Evolutionary conservation across 2,113 vertebrate species (phyloP).

Genomic region (Uropsilus gracilis): DNA sequence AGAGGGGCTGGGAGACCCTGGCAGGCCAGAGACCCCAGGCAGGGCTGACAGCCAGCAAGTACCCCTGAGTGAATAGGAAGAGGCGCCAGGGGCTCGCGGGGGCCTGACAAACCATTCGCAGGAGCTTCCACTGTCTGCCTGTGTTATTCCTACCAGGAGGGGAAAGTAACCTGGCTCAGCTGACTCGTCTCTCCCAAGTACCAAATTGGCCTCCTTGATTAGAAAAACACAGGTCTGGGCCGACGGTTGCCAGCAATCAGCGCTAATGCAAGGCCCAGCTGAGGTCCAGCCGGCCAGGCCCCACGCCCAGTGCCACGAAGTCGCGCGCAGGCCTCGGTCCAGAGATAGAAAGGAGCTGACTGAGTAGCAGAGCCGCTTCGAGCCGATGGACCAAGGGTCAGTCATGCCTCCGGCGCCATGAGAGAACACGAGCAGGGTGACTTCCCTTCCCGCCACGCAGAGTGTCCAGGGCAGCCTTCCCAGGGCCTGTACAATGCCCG

Average conservation of each 20-base stretch:
- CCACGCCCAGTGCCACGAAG: constrained; percentile 61
- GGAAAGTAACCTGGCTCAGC: neutral
- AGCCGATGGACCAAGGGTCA: constrained; percentile 14
- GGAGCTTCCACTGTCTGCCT: constrained; percentile 32
- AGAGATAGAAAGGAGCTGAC: constrained; percentile 42
- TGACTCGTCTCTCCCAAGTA: constrained; percentile 41
- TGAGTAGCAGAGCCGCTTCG: constrained; percentile 38
- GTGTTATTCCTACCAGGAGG: constrained; percentile 44
- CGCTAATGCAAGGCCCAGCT: constrained; percentile 64
- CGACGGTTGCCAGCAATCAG: constrained; percentile 50
- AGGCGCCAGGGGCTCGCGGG: neutral
- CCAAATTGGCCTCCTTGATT: constrained; percentile 66
- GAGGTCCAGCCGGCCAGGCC: constrained; percentile 24
- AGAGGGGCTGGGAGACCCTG: neutral
- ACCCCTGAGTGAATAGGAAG: neutral
- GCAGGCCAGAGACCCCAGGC: neutral
- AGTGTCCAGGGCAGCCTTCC: neutral
- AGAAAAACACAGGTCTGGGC: constrained; percentile 66
- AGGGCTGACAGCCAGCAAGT: neutral
- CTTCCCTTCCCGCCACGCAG: neutral
- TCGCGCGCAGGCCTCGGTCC: neutral
- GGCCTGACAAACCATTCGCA: neutral
- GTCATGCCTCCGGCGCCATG: neutral
- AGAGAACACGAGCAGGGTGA: neutral
- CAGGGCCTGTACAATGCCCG: constrained; percentile 7